Percentiles rank a stretch among this genome's conserved stretches.
These are phyloP conservation scores for Latrodectus elegans DNA, from an alignment of 2,888 invertebrate species.

Conservation along the genomic window DNA sequence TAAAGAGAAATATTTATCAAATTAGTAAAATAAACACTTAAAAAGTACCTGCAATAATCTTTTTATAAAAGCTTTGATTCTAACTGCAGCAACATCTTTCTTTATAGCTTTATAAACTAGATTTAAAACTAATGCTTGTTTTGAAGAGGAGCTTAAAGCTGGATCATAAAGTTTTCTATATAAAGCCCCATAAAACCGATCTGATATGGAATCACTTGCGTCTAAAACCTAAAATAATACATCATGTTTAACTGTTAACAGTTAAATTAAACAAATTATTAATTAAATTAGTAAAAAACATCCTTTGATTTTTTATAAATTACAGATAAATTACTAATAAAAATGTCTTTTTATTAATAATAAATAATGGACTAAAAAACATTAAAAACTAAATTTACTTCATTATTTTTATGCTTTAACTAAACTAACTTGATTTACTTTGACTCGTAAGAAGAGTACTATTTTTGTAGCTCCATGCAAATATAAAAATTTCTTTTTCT, in stretches of 20 bases:
- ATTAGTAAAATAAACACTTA: not conserved
- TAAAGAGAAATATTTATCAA: not conserved
- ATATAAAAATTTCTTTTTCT: too few relatives aligned
- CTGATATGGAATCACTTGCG: constrained; percentile 72
- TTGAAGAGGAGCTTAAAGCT: constrained; percentile 80
- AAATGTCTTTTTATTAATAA: too few relatives aligned
- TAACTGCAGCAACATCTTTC: constrained; percentile 82
- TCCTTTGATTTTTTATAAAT: too few relatives aligned
- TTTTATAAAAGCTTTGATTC: constrained; percentile 90
- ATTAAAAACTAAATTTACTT: too few relatives aligned
- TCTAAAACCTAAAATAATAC: constrained; percentile 78
- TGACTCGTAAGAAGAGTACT: too few relatives aligned
- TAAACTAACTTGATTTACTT: too few relatives aligned
- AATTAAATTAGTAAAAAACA: too few relatives aligned
- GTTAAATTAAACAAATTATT: too few relatives aligned
- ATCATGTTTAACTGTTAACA: not conserved
- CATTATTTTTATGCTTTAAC: too few relatives aligned
- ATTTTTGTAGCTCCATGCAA: too few relatives aligned
- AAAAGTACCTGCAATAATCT: constrained; percentile 82
- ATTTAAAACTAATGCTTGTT: constrained; percentile 85
- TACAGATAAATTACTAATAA: too few relatives aligned
- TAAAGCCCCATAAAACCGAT: constrained; percentile 84
- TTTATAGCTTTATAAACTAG: constrained; percentile 89
- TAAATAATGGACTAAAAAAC: too few relatives aligned
- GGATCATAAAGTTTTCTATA: constrained; percentile 90